Evolutionary conservation across 2,797 vertebrate genomes (phyloP).

Genomic region (Kryptopterus vitreolus): DNA sequence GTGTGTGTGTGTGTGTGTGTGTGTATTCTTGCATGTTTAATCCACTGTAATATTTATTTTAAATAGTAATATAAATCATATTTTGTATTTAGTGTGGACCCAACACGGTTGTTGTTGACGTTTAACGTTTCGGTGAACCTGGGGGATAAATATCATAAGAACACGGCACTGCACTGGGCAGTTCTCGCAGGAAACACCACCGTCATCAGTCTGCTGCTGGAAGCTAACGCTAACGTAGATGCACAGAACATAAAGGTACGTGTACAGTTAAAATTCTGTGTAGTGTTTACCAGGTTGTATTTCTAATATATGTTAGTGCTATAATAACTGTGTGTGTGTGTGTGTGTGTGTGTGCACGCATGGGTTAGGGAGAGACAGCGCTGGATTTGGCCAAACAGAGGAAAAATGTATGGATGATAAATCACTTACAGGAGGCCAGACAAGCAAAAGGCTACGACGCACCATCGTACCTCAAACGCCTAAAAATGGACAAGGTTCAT

Average conservation of each 20-base stretch:
- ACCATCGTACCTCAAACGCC: slow-evolving; percentile 93
- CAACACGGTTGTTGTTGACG: slow-evolving; percentile 93
- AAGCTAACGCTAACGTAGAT: slow-evolving; percentile 94
- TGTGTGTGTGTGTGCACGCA: neutral
- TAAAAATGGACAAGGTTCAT: slow-evolving; percentile 95
- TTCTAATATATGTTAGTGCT: neutral
- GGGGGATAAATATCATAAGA: slow-evolving; percentile 99
- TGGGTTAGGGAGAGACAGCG: slow-evolving; percentile 92
- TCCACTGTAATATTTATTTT: neutral
- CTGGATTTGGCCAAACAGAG: slow-evolving; percentile 97
- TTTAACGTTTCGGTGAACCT: slow-evolving; percentile 98
- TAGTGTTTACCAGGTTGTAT: neutral
- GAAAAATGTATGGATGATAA: slow-evolving; percentile 99
- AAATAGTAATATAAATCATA: neutral
- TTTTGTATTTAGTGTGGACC: slow-evolving; percentile 83
- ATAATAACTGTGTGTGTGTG: neutral
- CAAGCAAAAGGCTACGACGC: slow-evolving; percentile 98
- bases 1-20: slow-evolving; percentile 43
- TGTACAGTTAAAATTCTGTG: neutral
- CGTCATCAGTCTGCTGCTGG: slow-evolving; percentile 95
- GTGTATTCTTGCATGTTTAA: slow-evolving; percentile 54
- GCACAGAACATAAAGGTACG: slow-evolving; percentile 95
- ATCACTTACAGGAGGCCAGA: slow-evolving; percentile 94
- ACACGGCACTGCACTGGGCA: slow-evolving; percentile 97
- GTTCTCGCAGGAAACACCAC: slow-evolving; percentile 98